Percentiles rank a stretch among this genome's conserved stretches.
Evolutionary conservation across 2,888 invertebrate species (phyloP).

Genomic region (Acleris laterana): DNA sequence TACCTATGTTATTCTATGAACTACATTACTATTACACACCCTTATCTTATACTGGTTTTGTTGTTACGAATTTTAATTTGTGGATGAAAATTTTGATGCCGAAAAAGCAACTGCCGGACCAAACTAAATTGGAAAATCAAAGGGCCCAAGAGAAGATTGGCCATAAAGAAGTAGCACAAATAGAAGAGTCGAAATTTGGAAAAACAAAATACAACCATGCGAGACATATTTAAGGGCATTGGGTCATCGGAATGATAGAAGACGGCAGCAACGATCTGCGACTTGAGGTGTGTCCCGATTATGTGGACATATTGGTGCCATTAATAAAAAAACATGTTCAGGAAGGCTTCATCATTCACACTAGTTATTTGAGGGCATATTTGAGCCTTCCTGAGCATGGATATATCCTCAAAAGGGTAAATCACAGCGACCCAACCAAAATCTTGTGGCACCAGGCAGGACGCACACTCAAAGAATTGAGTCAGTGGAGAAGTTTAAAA

Average conservation of each 20-base stretch:
- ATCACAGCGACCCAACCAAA: conserved; percentile 33
- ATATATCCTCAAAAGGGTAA: conserved; percentile 40
- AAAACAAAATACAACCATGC: no score
- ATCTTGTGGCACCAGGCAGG: no score
- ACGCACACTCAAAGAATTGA: no score
- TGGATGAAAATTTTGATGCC: no score
- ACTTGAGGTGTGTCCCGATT: conserved; percentile 21
- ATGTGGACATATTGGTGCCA: conserved; percentile 32
- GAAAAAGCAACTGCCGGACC: no score
- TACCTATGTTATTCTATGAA: no score
- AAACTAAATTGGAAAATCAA: background rate
- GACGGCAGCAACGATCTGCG: conserved; percentile 35
- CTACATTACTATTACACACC: no score
- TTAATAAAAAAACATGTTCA: conserved; percentile 42
- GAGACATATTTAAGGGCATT: no score
- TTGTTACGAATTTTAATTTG: no score
- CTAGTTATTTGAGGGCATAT: conserved; percentile 40
- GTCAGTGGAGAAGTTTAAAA: no score
- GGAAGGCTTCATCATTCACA: conserved; percentile 40
- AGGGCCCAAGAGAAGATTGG: conserved; percentile 4
- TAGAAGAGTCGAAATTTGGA: no score
- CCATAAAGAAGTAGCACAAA: conserved; percentile 8
- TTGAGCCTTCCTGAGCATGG: conserved; percentile 35
- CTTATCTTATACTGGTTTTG: no score
- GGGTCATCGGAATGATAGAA: conserved; percentile 12